Evolutionary conservation across 2,797 vertebrate genomes (phyloP).

Genomic region (Anabacerthia variegaticeps): DNA sequence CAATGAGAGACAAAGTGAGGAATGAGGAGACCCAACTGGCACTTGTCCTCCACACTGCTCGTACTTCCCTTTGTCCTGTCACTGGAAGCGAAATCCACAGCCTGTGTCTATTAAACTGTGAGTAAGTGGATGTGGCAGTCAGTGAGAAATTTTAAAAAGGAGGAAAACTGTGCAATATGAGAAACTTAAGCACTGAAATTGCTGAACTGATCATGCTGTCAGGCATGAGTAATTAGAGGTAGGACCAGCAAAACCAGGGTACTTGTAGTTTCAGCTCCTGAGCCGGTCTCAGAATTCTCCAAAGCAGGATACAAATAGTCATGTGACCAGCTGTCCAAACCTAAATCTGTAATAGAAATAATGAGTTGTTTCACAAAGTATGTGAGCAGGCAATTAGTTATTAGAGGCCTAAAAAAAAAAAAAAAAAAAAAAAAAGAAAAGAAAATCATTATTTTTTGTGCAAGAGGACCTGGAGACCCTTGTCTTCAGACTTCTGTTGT

Average conservation of each 20-base stretch:
- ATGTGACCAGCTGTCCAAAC: not conserved
- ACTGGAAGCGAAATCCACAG: not conserved
- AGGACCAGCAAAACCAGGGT: not conserved
- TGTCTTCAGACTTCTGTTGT: not conserved
- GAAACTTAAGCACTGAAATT: not conserved
- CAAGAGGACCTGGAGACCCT: not conserved
- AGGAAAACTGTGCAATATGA: not conserved
- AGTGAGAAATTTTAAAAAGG: not conserved
- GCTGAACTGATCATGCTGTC: not conserved
- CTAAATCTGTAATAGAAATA: not conserved
- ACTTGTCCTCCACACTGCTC: not conserved
- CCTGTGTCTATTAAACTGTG: not conserved
- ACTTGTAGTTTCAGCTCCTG: not conserved
- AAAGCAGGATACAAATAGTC: not conserved
- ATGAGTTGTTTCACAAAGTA: not conserved
- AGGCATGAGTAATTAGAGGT: not conserved
- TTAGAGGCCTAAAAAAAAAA: not conserved
- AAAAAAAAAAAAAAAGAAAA: too few species aligned
- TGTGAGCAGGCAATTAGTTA: not conserved
- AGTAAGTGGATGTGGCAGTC: slow-evolving; percentile 14
- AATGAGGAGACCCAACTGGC: not conserved
- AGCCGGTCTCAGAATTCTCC: not conserved
- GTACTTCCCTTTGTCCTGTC: not conserved
- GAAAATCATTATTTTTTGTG: not conserved
- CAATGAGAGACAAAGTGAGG: not conserved